Conservation (phyloP, 2,113 vertebrate species). For the Cryptoleucopteryx plumbea region DNA sequence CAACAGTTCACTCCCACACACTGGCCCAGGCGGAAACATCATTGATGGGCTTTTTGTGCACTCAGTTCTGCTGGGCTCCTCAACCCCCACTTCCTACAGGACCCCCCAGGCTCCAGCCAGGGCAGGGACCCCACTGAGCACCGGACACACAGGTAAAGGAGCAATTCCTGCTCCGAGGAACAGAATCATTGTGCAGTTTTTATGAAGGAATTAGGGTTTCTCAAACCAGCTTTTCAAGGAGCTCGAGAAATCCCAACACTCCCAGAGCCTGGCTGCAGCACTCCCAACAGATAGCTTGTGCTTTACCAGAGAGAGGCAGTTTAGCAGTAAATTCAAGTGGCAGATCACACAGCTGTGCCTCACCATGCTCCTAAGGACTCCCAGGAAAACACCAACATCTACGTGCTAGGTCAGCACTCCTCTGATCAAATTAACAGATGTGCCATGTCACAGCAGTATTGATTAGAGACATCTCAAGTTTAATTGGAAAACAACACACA, state of each 20-base stretch:
- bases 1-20: not conserved
- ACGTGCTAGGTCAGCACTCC: not conserved
- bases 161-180: not conserved
- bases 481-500: not conserved
- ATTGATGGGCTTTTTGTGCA: not conserved
- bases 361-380: not conserved
- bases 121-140: not conserved
- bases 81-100: not conserved
- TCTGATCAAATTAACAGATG: not conserved
- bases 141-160: not conserved
- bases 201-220: not conserved
- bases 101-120: not conserved
- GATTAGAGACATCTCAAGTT: not conserved
- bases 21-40: accelerated
- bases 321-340: not conserved
- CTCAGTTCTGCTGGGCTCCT: not conserved
- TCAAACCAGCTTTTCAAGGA: not conserved
- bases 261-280: not conserved
- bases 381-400: not conserved
- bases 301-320: not conserved
- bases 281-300: not conserved
- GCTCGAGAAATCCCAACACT: not conserved
- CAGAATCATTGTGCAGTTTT: not conserved
- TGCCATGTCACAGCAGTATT: accelerated
- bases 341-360: not conserved